A percentile compares a stretch with the other conserved stretches of the same genome.
These are phyloP conservation scores for Daptonema setosum DNA, from an alignment of 2,888 invertebrate species.

Conservation along the genomic window DNA sequence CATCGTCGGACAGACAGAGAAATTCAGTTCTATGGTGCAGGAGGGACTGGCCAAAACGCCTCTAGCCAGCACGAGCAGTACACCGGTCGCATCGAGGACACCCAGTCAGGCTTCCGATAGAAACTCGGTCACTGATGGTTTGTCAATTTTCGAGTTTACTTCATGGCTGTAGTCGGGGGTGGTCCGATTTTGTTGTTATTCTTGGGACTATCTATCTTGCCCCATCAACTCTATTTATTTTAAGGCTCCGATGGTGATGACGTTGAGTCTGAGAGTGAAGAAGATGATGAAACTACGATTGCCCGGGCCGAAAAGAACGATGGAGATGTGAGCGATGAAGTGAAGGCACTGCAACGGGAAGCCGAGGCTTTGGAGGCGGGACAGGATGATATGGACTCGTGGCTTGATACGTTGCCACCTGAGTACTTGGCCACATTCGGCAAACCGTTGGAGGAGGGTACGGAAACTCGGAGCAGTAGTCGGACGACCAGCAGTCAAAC, in stretches of 20 bases:
- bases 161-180: too few species aligned
- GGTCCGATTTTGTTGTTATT: too few species aligned
- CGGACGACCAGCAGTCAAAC: too few species aligned
- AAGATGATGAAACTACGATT: conserved; percentile 17
- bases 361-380: background rate
- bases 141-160: too few species aligned
- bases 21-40: conserved; percentile 39
- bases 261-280: too few species aligned
- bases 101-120: too few species aligned
- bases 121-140: too few species aligned
- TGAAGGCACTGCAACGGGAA: conserved; percentile 39
- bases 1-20: conserved; percentile 92
- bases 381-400: background rate
- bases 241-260: too few species aligned
- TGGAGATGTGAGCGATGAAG: conserved; percentile 46
- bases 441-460: background rate
- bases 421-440: conserved; percentile 44
- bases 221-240: too few species aligned
- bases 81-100: background rate
- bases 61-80: conserved; percentile 5
- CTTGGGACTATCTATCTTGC: too few species aligned
- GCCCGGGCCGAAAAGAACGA: conserved; percentile 35
- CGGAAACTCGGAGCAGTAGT: background rate
- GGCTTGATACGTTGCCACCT: conserved; percentile 39
- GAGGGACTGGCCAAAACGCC: conserved; percentile 13